Conservation (phyloP, 2,797 vertebrate genomes). For the Sebastes iracundus region DNA sequence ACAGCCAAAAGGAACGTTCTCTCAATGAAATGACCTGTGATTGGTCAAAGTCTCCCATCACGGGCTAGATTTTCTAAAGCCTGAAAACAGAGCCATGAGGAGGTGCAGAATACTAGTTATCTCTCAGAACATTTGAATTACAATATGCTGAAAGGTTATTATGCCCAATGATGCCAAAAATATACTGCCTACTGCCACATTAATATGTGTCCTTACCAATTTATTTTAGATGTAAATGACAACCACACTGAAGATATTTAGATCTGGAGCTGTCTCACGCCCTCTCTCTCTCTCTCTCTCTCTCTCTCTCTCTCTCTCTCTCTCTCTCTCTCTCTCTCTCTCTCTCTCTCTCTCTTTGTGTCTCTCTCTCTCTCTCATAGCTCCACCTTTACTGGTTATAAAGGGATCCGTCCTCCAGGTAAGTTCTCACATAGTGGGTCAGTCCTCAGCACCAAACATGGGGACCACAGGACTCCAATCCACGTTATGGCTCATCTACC, state of each 20-base stretch:
- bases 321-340: background rate
- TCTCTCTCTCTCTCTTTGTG: background rate
- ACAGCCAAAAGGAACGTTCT: too few relatives aligned
- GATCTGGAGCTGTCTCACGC: background rate
- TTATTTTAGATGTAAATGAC: conserved; percentile 11
- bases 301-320: background rate
- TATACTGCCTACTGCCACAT: too few relatives aligned
- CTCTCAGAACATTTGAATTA: too few relatives aligned
- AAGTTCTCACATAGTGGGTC: conserved; percentile 37
- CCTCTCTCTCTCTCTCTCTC: background rate
- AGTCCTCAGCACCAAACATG: conserved; percentile 65
- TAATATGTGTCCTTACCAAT: too few relatives aligned
- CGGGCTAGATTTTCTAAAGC: too few relatives aligned
- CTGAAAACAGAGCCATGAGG: too few relatives aligned
- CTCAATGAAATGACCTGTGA: too few relatives aligned
- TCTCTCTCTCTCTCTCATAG: background rate
- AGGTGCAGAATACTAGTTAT: too few relatives aligned
- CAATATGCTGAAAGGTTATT: too few relatives aligned
- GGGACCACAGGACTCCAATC: conserved; percentile 47
- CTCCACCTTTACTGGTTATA: conserved; percentile 67
- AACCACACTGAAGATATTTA: background rate
- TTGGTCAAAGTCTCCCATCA: too few relatives aligned
- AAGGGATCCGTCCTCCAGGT: conserved; percentile 22
- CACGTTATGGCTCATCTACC: conserved; percentile 43
- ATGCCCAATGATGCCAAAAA: too few relatives aligned